Evolutionary conservation across 2,888 invertebrate species (phyloP).

Genomic region (Campopleginae sp.): DNA sequence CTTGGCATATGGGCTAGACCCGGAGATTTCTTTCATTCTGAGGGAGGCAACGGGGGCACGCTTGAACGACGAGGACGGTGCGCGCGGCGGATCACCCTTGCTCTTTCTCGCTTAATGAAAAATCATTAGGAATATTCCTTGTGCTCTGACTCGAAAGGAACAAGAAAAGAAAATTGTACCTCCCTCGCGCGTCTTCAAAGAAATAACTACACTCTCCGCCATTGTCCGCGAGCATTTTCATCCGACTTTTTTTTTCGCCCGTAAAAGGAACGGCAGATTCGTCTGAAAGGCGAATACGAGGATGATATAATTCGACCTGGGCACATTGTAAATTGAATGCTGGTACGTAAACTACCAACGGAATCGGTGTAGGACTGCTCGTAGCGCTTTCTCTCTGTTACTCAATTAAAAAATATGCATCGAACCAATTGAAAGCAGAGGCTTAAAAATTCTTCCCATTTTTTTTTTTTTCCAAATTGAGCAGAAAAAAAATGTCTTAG

Average conservation of each 20-base stretch:
- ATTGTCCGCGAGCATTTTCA: slow-evolving; percentile 58
- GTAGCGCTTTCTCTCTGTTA: not conserved
- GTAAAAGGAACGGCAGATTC: slow-evolving; percentile 52
- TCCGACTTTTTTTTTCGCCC: slow-evolving; percentile 46
- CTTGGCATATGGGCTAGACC: slow-evolving; percentile 34
- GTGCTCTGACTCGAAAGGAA: slow-evolving; percentile 50
- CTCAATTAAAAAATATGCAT: not conserved
- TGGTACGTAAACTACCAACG: slow-evolving; percentile 42
- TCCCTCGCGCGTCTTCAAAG: slow-evolving; percentile 48
- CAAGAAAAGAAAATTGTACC: slow-evolving; percentile 35
- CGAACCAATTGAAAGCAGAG: not conserved
- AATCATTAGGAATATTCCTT: slow-evolving; percentile 72
- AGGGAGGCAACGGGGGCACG: not conserved
- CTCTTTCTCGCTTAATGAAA: slow-evolving; percentile 71
- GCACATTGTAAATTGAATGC: slow-evolving; percentile 40
- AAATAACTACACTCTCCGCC: slow-evolving; percentile 29
- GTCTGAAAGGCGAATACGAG: slow-evolving; percentile 31
- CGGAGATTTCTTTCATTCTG: slow-evolving; percentile 54
- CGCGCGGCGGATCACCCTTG: slow-evolving; percentile 40
- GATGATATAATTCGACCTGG: slow-evolving; percentile 18
- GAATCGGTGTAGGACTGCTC: not conserved
- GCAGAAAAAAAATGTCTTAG: not conserved
- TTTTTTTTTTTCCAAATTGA: not conserved
- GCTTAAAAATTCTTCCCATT: not conserved
- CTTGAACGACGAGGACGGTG: slow-evolving; percentile 43